A percentile compares a stretch with the other conserved stretches of the same genome.
Evolutionary conservation across 2,113 vertebrate species (phyloP).

Genomic region (Caranx melampygus): DNA sequence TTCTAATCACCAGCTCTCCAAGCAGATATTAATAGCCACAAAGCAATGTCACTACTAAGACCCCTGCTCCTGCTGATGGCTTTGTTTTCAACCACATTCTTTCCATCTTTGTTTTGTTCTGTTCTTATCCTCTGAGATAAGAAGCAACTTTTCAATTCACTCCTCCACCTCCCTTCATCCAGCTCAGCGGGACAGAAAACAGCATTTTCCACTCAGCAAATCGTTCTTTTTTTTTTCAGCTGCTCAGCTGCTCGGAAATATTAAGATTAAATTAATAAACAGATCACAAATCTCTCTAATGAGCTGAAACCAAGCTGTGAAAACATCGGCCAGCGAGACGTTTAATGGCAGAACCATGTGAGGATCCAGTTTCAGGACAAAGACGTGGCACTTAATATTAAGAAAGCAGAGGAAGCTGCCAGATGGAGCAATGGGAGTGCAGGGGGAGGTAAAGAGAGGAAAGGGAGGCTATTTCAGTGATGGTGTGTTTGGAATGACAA

Average conservation of each 20-base stretch:
- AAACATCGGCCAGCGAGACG: neutral
- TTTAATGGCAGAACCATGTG: slow-evolving; percentile 15
- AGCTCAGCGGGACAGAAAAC: neutral
- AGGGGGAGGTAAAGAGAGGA: slow-evolving; percentile 38
- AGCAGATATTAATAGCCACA: slow-evolving; percentile 76
- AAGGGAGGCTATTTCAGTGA: slow-evolving; percentile 78
- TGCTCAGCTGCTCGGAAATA: neutral
- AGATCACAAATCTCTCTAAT: slow-evolving; percentile 12
- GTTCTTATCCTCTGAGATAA: slow-evolving; percentile 55
- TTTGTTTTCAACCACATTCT: slow-evolving; percentile 80
- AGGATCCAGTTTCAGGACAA: slow-evolving; percentile 38
- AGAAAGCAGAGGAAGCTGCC: slow-evolving; percentile 26
- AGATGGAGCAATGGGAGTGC: slow-evolving; percentile 25
- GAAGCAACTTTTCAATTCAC: neutral
- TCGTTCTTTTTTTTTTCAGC: neutral
- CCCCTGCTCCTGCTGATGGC: slow-evolving; percentile 57
- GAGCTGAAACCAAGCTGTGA: slow-evolving; percentile 5
- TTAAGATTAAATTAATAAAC: slow-evolving; percentile 18
- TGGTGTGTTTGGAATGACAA: slow-evolving; percentile 76
- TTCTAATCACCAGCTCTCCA: slow-evolving; percentile 49
- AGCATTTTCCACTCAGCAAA: neutral
- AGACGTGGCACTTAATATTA: slow-evolving; percentile 18
- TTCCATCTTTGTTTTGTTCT: slow-evolving; percentile 78
- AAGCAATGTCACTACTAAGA: slow-evolving; percentile 76
- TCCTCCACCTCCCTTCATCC: neutral